Evolutionary conservation across 2,797 vertebrate genomes (phyloP), one percentile per base, ranked within the genome.

Genomic region (Poecilia picta): DNA sequence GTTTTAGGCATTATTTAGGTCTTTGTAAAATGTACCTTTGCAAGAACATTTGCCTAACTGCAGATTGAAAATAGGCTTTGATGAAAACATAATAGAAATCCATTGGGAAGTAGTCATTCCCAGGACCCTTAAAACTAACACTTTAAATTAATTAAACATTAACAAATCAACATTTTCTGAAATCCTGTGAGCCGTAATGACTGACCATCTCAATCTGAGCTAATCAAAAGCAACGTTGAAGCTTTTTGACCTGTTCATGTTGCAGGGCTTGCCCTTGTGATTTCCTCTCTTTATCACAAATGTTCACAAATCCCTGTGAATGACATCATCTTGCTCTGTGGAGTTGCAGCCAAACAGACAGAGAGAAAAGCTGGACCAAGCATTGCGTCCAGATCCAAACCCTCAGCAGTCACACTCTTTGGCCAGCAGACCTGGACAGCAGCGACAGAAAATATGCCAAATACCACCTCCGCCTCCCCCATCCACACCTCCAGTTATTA

Each of bases 381-480:
- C 77, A 55, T 78, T 81, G 86, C 72, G 83, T 92, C 88, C 91
- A 84, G 85, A 91, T 94, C 94, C 92, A 94, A 93, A 87, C 73
- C 89, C 92, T 92, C 93, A 91, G 93, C 92, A 89, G 89, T 93
- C 88, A 75, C 88, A 88, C 73, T 84, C 86, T 87, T 83, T 86
- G 91, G 92, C 93, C 92, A 95, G 90, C 89, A 93, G 90, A 94
- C 91, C 91, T 94, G 93, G 92, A 91, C 89, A 91, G 87, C 78
- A 90, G 86, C 74, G 49, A 73, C 83, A 81, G 88, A 82, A 90
- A 93, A 91, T 89, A 86, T 92, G 90, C 88, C 91, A 92, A 92
- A 90, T 83, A 81, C 66, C 53, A 46, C 16, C 28, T 43, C 49
- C 76, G 51, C 68, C 79, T 75, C 74, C 74, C 76, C 74, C 85